Evolutionary conservation across 2,797 vertebrate genomes (phyloP), one percentile per base, ranked within the genome.

Genomic region (Platalea minor): DNA sequence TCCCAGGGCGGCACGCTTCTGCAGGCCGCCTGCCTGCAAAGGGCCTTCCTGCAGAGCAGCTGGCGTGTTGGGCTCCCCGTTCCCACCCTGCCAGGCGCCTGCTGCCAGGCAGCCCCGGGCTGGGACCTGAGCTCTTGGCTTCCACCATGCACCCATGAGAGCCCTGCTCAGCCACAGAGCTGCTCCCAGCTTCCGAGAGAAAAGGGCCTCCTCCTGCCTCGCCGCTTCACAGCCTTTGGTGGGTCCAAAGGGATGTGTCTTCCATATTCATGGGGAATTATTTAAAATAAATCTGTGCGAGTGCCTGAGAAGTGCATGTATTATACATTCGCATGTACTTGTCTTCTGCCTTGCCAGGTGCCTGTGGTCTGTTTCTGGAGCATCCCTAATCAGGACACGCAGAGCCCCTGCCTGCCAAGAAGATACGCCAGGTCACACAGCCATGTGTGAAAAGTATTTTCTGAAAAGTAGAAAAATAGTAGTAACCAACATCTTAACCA

Each of bases 181-280:
- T 0, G 0, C 53, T 33, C 35, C 3, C 9, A 14, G 46, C 25
- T 33, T 12, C 5, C 0, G 1, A 26, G 35, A 31, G 15, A 26
- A 59, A 75, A 59, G 10, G n/a, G 11, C 19, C 7, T 5, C 43
- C n/a, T 48, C 50, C 26, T 20, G 13, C 9, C 21, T 50, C 1
- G 1, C 45, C 31, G 74, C 68, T 43, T 21, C 4, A 3, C 29
- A 20, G 67, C 11, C 35, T 26, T 6, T 60, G 63, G n/a, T 14
- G 16, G 33, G 64, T 54, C 59, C 51, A 43, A 31, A 60, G 25
- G 57, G 67, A 60, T 9, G 37, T 4, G 1, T 35, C 65, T 68
- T 78, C 29, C 65, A 13, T n/a, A 33, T 45, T 39, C 11, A 35
- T 5, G 33, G 23, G 19, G 33, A 70, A 46, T 54, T 57, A 59